A percentile compares a stretch with the other conserved stretches of the same genome.
phyloP scores from a whole-genome alignment of 2,797 vertebrate species.

The Astyanax mexicanus region DNA sequence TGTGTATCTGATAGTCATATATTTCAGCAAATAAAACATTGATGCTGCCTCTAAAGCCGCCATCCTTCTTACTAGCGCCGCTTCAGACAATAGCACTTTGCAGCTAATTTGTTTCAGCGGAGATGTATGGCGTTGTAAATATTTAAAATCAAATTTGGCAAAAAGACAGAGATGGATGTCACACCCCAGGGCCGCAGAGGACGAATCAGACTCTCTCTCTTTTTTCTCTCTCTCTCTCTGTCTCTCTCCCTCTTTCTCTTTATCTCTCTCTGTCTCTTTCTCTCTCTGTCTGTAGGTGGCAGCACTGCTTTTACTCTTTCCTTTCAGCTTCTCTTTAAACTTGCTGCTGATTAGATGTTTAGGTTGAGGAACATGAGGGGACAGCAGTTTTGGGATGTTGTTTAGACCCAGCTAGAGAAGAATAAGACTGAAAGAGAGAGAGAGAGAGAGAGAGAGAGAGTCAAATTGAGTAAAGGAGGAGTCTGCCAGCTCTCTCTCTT shows the following conservation, averaged over 20 bases:
- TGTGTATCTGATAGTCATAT: conserved; percentile 82
- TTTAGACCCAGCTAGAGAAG: not conserved
- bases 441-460: not conserved
- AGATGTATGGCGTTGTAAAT: conserved; percentile 99
- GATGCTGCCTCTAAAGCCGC: conserved; percentile 94
- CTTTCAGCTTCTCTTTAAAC: not conserved
- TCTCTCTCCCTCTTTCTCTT: conserved; percentile 52
- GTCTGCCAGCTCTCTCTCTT: not conserved
- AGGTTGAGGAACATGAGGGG: not conserved
- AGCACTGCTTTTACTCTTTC: conserved; percentile 43
- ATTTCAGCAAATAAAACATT: conserved; percentile 99
- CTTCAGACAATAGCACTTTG: conserved; percentile 97
- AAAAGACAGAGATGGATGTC: conserved; percentile 99
- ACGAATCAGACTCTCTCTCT: conserved; percentile 71
- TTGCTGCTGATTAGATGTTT: not conserved
- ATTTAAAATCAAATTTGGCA: conserved; percentile 99
- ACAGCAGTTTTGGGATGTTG: conserved; percentile 2
- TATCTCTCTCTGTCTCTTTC: conserved; percentile 55
- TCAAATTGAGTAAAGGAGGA: not conserved
- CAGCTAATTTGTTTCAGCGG: conserved; percentile 96
- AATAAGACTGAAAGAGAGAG: not conserved
- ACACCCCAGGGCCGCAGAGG: conserved; percentile 81
- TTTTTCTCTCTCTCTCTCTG: conserved; percentile 42
- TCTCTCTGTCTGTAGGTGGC: conserved; percentile 46
- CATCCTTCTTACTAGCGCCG: conserved; percentile 95